These are phyloP conservation scores for Arrhamphus sclerolepis DNA, from an alignment of 2,797 vertebrate species.

Conservation along the genomic window DNA sequence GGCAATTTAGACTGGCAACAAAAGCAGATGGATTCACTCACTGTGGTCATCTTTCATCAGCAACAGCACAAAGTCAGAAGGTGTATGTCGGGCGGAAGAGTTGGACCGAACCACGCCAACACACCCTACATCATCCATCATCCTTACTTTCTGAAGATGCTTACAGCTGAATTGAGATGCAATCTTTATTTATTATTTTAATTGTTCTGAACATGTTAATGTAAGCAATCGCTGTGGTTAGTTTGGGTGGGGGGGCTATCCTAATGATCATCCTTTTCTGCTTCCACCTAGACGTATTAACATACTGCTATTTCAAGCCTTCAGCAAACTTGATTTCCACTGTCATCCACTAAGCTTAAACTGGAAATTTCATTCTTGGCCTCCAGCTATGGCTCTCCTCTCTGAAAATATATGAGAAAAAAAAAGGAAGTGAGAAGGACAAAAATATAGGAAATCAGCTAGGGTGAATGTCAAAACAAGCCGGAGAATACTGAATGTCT, in stretches of 20 bases:
- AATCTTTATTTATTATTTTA: no score
- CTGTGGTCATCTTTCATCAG: no score
- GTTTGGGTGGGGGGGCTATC: no score
- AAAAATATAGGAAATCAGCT: constrained; percentile 23
- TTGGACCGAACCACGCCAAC: no score
- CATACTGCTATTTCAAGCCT: constrained; percentile 29
- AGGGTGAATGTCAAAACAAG: constrained; percentile 61
- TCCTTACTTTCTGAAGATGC: no score
- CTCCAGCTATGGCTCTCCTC: constrained; percentile 24
- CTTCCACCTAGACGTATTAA: constrained; percentile 22
- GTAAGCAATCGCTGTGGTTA: background rate
- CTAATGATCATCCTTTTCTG: constrained; percentile 5
- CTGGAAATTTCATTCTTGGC: constrained; percentile 21
- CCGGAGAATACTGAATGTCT: constrained; percentile 37
- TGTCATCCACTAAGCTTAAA: constrained; percentile 17
- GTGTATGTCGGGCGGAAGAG: no score
- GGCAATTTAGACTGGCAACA: no score
- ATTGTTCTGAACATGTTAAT: no score
- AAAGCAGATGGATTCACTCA: no score
- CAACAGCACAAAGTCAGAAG: no score
- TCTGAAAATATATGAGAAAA: constrained; percentile 22
- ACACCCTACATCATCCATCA: no score
- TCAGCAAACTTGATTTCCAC: constrained; percentile 8
- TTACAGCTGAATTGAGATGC: no score
- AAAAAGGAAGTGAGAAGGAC: constrained; percentile 1